These are phyloP conservation scores for Megathymus violae DNA, from an alignment of 1,140 invertebrate species.

Conservation along the genomic window DNA sequence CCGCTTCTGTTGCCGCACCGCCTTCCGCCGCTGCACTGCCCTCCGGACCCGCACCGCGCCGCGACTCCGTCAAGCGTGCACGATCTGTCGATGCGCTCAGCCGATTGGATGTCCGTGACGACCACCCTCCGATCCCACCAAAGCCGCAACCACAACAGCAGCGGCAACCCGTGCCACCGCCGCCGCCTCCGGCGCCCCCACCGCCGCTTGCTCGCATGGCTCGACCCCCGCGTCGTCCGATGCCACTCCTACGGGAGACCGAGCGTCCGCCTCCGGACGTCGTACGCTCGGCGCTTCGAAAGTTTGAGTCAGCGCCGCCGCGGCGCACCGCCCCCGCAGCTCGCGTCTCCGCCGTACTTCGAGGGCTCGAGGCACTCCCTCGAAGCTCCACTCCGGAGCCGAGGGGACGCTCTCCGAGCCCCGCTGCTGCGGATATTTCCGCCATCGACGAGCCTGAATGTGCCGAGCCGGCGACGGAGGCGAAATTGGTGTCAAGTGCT, in stretches of 20 bases:
- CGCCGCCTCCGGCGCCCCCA: constrained; percentile 76
- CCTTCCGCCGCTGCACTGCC: constrained; percentile 64
- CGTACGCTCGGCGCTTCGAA: constrained; percentile 91
- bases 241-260: constrained; percentile 89
- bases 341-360: constrained; percentile 63
- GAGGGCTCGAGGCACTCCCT: constrained; percentile 54
- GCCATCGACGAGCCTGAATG: constrained; percentile 51
- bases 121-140: constrained; percentile 22
- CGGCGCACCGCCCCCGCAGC: constrained; percentile 75
- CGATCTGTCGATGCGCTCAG: constrained; percentile 91
- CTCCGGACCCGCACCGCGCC: no score
- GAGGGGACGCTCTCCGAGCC: constrained; percentile 59
- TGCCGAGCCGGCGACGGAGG: constrained; percentile 38
- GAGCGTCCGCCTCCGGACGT: constrained; percentile 93
- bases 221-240: constrained; percentile 85
- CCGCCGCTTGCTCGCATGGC: constrained; percentile 84
- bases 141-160: constrained; percentile 33
- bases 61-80: no score
- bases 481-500: constrained; percentile 80
- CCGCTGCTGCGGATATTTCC: constrained; percentile 51
- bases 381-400: constrained; percentile 73
- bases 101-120: constrained; percentile 82
- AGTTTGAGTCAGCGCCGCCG: constrained; percentile 90
- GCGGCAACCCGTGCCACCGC: constrained; percentile 49
- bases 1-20: constrained; percentile 78